phyloP scores from a whole-genome alignment of 1,140 invertebrate genomes.

The Muscidifurax raptorellus region DNA sequence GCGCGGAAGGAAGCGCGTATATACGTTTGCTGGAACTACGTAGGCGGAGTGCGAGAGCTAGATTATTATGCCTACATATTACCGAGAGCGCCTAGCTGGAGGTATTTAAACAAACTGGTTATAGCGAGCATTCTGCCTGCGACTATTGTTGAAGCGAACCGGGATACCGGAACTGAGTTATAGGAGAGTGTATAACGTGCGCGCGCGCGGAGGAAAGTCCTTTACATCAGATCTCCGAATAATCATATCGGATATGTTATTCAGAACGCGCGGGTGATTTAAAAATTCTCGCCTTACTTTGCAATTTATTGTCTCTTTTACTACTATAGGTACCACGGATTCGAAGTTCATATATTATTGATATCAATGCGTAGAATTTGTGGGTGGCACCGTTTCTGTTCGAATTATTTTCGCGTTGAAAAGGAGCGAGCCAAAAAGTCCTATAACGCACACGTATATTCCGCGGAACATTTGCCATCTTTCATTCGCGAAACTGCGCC shows the following conservation, averaged over 20 bases:
- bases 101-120: not conserved
- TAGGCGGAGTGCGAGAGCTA: not conserved
- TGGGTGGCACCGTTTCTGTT: not conserved
- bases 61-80: not conserved
- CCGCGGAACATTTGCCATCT: conserved; percentile 14
- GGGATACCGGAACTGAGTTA: not conserved
- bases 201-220: too few relatives aligned
- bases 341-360: too few relatives aligned
- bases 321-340: too few relatives aligned
- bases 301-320: too few relatives aligned
- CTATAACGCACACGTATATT: not conserved
- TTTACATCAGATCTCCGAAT: too few relatives aligned
- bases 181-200: too few relatives aligned
- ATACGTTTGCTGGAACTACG: not conserved
- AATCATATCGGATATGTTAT: too few relatives aligned
- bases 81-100: not conserved
- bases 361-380: not conserved
- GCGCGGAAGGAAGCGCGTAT: conserved; percentile 62
- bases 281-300: too few relatives aligned
- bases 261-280: too few relatives aligned
- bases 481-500: conserved; percentile 39
- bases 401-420: not conserved
- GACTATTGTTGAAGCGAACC: not conserved
- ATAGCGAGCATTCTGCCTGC: not conserved
- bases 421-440: not conserved